Base-by-base conservation (phyloP, 1,140 invertebrate genomes). In the Temnothorax curvispinosus region DNA sequence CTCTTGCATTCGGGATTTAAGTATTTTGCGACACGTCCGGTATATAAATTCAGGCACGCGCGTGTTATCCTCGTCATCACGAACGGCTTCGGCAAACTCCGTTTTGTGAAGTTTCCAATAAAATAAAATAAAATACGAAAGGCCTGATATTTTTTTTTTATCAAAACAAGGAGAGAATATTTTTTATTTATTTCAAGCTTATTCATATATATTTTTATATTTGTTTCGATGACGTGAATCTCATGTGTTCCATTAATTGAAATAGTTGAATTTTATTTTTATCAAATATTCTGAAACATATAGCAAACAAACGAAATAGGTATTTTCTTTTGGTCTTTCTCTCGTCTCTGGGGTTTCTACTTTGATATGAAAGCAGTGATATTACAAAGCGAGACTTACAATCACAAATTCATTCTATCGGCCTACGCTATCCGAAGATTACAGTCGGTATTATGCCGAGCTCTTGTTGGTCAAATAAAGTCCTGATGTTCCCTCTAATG, bases 1-100 rank as follows among this genome's bases (percentile, higher is more conserved):
- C 52, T 32, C 64, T 81, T 71, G 64, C 38, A 71, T 69, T 67
- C 18, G 78, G 38, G 67, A 74, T 82, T 82, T 82, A 72, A 82
- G 67, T 82, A 72, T 72, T 82, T 82, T 47, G 52, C 18, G 54
- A 72, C 52, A 56, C 52, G 52, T 82, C 38, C 67, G 38, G 38
- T 82, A 58, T 71, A 81, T 56, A 81, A 71, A 71, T 81, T 54
- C 15, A 7, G 18, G 11, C 27, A 58, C 47, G 11, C 27, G 47
- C 47, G 60, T 21, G 60, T 80, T 80, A 58, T 60, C 21, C 27
- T 58, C 5, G 52, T 44, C 21, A 41, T 41, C 21, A 27, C 38
- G 21, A 72, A 60, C 41, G 27, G 15, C 11, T 65, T 9, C 15
- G 65, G 41, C 21, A 38, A 50, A 47, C 18, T 64, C 11, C 0